These are phyloP conservation scores for Tragelaphus strepsiceros DNA, from an alignment of 2,113 vertebrate genomes.

Conservation along the genomic window DNA sequence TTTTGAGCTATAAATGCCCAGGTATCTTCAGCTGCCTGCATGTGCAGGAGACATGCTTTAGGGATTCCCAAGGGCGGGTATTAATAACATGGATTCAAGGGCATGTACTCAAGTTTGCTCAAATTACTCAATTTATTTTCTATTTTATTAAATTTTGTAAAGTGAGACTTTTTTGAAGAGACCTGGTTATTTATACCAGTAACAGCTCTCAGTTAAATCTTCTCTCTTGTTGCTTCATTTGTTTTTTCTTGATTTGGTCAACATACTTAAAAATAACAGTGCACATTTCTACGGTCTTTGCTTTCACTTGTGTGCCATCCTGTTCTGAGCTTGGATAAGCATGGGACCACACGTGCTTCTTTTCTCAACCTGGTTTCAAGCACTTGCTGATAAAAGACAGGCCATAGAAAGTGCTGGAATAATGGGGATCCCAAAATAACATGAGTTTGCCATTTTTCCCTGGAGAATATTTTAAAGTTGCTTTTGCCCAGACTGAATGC, in stretches of 20 bases:
- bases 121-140: not conserved
- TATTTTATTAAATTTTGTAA: not conserved
- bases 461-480: not conserved
- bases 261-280: accelerated
- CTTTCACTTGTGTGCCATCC: accelerated
- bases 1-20: accelerated
- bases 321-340: accelerated
- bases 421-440: not conserved
- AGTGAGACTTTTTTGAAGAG: not conserved
- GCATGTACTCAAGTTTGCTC: not conserved
- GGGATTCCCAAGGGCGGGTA: not conserved
- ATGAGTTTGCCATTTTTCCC: not conserved
- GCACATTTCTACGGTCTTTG: accelerated
- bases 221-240: not conserved
- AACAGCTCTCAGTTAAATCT: not conserved
- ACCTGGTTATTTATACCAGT: accelerated
- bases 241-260: not conserved
- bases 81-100: not conserved
- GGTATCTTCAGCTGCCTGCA: accelerated
- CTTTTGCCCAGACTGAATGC: not conserved
- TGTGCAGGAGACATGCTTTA: accelerated
- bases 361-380: accelerated
- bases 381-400: not conserved
- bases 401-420: not conserved
- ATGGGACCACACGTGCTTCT: not conserved